Evolutionary conservation across 1,140 invertebrate genomes (phyloP).

Genomic region (Drosophila cardini): DNA sequence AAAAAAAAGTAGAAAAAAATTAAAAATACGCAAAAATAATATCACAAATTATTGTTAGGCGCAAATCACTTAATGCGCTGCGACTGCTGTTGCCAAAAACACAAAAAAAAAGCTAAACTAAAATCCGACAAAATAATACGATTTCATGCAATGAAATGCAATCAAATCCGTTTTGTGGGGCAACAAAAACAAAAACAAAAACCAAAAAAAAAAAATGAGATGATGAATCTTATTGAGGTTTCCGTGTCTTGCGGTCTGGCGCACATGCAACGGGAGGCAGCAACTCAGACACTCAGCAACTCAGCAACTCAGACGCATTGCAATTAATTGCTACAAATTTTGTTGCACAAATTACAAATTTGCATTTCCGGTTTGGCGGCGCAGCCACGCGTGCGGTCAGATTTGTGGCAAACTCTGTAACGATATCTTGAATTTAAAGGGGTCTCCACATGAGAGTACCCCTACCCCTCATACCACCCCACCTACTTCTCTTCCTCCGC

Average conservation of each 20-base stretch:
- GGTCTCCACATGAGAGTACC: not conserved
- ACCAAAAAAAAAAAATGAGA: conserved; percentile 28
- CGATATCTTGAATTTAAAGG: conserved; percentile 20
- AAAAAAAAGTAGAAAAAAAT: not conserved
- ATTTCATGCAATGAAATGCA: conserved; percentile 64
- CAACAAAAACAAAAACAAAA: conserved; percentile 3
- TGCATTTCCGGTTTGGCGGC: conserved; percentile 75
- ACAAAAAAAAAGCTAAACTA: conserved; percentile 9
- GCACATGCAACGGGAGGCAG: conserved; percentile 31
- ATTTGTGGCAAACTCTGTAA: conserved; percentile 7
- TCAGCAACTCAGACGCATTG: conserved; percentile 32
- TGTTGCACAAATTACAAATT: conserved; percentile 74
- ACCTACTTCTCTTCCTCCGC: not conserved
- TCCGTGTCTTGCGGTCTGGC: conserved; percentile 77
- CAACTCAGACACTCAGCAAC: too few species aligned
- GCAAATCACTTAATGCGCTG: conserved; percentile 74
- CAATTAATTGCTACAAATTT: conserved; percentile 81
- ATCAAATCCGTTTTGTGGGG: conserved; percentile 63
- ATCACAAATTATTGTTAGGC: conserved; percentile 70
- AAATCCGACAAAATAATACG: conserved; percentile 11
- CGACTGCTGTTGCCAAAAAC: conserved; percentile 47
- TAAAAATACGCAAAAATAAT: conserved; percentile 24
- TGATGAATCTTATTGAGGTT: conserved; percentile 68
- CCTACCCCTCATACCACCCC: not conserved
- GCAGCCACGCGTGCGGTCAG: conserved; percentile 58